Base-by-base conservation (phyloP, 1,140 invertebrate genomes). In the Melitaea cinxia region DNA sequence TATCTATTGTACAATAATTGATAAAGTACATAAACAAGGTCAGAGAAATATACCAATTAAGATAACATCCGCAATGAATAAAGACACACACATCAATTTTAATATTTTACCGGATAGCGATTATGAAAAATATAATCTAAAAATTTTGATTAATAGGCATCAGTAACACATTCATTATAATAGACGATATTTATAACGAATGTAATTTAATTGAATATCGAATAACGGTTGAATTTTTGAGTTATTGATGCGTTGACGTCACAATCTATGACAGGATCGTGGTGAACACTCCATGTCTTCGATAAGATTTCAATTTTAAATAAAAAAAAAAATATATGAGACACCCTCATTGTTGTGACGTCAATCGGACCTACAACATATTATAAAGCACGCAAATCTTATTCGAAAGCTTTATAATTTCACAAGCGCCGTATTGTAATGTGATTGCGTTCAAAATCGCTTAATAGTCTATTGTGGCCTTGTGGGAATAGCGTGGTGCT, bases 321-420 rank as follows among this genome's bases (percentile, higher is more conserved):
- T 84, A 85, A 80, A 77, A 33, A 80, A 79, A 82, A 78, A 81
- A 70, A 78, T 71, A 80, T 77, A 80, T 77, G 78, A 83, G 77
- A 85, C 75, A 82, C 77, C 83, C 83, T 76, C 69, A 74, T 86
- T 88, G 75, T 85, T 69, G 73, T 84, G 82, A 80, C 82, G 81
- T 83, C 82, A 82, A 76, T 82, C 81, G 79, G 75, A 73, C 77
- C 78, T 85, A 87, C 75, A 86, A 82, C 80, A 84, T 87, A 87
- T 87, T 42, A 42, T 42, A 17, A 85, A 79, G 77, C 26, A 49
- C 61, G 42, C 60, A 68, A 68, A 68, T 63, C 64, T 72, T 74
- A 70, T 68, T 59, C 65, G n/a, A 23, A 55, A 15, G 28, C 45
- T 45, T 28, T 26, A 33, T 33, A 15, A 39, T 33, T 26, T 26